Evolutionary conservation across 2,888 invertebrate species (phyloP).

Genomic region (Sphaerophoria taeniata): DNA sequence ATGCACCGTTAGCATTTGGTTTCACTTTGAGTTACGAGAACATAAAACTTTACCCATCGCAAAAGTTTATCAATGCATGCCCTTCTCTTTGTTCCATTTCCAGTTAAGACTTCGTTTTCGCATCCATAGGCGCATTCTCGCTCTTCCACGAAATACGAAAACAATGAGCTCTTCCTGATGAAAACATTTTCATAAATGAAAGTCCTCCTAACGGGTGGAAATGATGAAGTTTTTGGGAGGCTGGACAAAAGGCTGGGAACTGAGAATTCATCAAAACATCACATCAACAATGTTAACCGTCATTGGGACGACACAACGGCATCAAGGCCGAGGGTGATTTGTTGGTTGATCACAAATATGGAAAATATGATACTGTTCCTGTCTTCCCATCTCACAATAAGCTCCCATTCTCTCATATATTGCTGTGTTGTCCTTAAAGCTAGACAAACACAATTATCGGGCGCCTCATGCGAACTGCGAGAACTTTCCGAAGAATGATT

Average conservation of each 20-base stretch:
- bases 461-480: no score
- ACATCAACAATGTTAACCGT: not conserved
- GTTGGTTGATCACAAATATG: constrained; percentile 21
- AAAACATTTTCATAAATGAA: not conserved
- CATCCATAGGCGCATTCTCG: not conserved
- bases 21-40: constrained; percentile 4
- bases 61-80: constrained; percentile 48
- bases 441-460: no score
- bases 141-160: not conserved
- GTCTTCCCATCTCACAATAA: no score
- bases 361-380: constrained; percentile 32
- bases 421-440: no score
- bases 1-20: constrained; percentile 3
- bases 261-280: no score
- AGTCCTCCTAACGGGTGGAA: not conserved
- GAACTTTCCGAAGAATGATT: no score
- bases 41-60: constrained; percentile 39
- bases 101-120: not conserved
- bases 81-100: not conserved
- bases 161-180: constrained; percentile 8
- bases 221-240: no score
- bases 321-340: not conserved
- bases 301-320: not conserved
- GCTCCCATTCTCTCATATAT: no score
- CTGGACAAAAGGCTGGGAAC: no score